phyloP scores from a whole-genome alignment of 2,113 vertebrate species.

The Anser brachyrhynchus region DNA sequence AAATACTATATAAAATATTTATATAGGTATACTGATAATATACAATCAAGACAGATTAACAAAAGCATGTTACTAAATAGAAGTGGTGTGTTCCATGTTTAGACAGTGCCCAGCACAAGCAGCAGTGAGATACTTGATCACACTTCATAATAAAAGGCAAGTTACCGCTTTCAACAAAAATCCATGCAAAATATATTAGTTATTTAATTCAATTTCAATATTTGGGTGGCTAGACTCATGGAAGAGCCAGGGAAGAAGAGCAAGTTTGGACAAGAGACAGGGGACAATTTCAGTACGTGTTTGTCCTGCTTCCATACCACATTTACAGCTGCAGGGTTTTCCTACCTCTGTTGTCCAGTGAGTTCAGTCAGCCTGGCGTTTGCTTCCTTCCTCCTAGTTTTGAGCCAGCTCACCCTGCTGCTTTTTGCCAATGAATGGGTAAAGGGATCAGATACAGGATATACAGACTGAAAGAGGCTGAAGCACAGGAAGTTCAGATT shows the following conservation, averaged over 20 bases:
- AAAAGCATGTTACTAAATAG: not conserved
- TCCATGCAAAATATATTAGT: not conserved
- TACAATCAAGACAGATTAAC: not conserved
- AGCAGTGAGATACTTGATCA: not conserved
- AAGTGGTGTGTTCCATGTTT: not conserved
- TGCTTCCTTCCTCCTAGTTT: not conserved
- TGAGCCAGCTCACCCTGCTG: not conserved
- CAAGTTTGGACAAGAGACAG: not conserved
- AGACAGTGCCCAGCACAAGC: not conserved
- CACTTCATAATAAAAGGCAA: not conserved
- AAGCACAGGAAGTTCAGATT: not conserved
- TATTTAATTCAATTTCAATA: not conserved
- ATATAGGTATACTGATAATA: not conserved
- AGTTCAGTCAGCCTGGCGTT: not conserved
- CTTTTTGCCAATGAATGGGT: not conserved
- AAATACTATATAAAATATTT: not conserved
- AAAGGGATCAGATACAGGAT: not conserved
- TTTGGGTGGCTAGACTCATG: not conserved
- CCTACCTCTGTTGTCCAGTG: not conserved
- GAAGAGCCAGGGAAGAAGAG: not conserved
- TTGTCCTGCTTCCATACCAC: not conserved
- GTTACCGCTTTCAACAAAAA: not conserved
- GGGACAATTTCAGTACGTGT: not conserved
- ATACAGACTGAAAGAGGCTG: not conserved
- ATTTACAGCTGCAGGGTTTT: not conserved